These are phyloP conservation scores for Melieria omissa DNA, from an alignment of 2,888 invertebrate species.

Conservation along the genomic window DNA sequence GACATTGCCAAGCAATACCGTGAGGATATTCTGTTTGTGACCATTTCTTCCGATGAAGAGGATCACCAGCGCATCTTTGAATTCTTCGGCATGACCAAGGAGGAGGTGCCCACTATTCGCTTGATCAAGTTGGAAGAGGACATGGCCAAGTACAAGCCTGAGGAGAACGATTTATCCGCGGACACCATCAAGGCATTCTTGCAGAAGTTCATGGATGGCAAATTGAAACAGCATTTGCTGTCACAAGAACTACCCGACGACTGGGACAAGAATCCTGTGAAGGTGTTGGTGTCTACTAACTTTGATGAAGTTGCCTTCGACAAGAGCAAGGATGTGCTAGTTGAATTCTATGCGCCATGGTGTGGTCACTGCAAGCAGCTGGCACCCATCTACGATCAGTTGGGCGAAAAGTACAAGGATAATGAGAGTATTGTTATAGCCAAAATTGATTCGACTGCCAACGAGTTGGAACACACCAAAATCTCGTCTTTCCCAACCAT, in stretches of 20 bases:
- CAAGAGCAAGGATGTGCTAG: slow-evolving; percentile 88
- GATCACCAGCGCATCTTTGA: slow-evolving; percentile 98
- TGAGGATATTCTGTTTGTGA: slow-evolving; percentile 93
- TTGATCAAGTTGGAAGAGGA: slow-evolving; percentile 96
- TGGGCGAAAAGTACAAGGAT: slow-evolving; percentile 92
- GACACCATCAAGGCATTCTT: slow-evolving; percentile 77
- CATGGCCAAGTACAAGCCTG: slow-evolving; percentile 98
- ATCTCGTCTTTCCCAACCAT: slow-evolving; percentile 95
- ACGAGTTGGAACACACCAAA: slow-evolving; percentile 96
- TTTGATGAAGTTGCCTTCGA: slow-evolving; percentile 94
- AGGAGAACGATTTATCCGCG: slow-evolving; percentile 62
- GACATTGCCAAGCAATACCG: slow-evolving; percentile 90
- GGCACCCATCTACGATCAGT: slow-evolving; percentile 95
- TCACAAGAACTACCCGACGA: slow-evolving; percentile 95
- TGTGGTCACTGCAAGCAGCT: slow-evolving; percentile 99
- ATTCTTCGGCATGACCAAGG: slow-evolving; percentile 98
- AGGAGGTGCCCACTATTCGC: slow-evolving; percentile 90
- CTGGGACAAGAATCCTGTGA: slow-evolving; percentile 96
- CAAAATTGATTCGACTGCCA: slow-evolving; percentile 98
- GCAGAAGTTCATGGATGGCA: slow-evolving; percentile 88
- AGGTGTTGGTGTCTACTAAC: slow-evolving; percentile 91
- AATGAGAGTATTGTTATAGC: slow-evolving; percentile 88
- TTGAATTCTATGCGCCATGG: slow-evolving; percentile 99
- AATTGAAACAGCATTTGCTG: slow-evolving; percentile 93
- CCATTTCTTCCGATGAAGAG: slow-evolving; percentile 93